phyloP scores from a whole-genome alignment of 2,113 vertebrate species.

The Chaetodon trifascialis region DNA sequence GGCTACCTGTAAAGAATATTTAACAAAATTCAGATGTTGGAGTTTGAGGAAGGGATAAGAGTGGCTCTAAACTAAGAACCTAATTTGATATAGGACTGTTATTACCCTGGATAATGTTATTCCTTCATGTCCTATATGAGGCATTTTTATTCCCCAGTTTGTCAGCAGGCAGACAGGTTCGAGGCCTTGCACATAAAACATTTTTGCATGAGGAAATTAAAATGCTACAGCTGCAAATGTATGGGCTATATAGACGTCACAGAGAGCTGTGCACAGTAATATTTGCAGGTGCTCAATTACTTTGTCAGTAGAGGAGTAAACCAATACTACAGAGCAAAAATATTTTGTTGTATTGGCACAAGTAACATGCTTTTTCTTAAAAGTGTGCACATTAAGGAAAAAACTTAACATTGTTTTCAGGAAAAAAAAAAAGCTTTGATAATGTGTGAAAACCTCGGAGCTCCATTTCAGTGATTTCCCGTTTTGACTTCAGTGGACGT shows the following conservation, averaged over 20 bases:
- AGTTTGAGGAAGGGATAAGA: slow-evolving; percentile 6
- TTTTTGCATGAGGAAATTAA: slow-evolving; percentile 31
- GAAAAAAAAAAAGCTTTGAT: not conserved
- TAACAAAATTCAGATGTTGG: slow-evolving; percentile 10
- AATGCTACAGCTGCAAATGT: slow-evolving; percentile 37
- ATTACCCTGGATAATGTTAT: not conserved
- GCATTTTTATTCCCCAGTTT: slow-evolving; percentile 24
- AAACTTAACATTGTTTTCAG: slow-evolving; percentile 15
- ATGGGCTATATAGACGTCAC: slow-evolving; percentile 13
- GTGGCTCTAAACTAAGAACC: not conserved
- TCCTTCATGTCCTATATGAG: not conserved
- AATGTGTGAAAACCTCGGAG: slow-evolving; percentile 7
- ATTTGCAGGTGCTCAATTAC: slow-evolving; percentile 44
- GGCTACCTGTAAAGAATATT: slow-evolving; percentile 16
- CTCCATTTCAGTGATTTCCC: not conserved
- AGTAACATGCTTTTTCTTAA: slow-evolving; percentile 60
- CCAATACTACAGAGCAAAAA: slow-evolving; percentile 62
- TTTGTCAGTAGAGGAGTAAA: slow-evolving; percentile 45
- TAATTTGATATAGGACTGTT: not conserved
- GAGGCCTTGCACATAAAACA: slow-evolving; percentile 33
- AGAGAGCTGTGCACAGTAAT: slow-evolving; percentile 22
- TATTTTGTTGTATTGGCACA: slow-evolving; percentile 78
- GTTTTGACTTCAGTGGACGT: slow-evolving; percentile 3
- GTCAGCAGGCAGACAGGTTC: slow-evolving; percentile 30
- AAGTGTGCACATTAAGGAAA: slow-evolving; percentile 63